Evolutionary conservation across 2,888 invertebrate genomes (phyloP).

Genomic region (Clistopyga incitator): DNA sequence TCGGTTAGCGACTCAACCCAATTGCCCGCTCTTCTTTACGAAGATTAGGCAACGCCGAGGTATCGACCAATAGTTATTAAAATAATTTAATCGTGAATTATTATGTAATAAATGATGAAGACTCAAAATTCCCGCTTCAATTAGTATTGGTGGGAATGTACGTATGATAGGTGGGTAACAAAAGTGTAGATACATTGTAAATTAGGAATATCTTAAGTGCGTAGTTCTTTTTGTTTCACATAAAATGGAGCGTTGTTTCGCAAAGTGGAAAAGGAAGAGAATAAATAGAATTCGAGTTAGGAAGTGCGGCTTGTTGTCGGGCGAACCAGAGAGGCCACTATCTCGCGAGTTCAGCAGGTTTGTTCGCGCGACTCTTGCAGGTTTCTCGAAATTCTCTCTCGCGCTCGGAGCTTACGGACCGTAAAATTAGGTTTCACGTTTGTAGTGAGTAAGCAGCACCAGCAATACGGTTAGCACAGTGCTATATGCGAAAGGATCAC

Average conservation of each 20-base stretch:
- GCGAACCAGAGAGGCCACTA: conserved; percentile 47
- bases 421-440: conserved; percentile 74
- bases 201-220: conserved; percentile 28
- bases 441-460: conserved; percentile 60
- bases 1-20: too few relatives aligned
- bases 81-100: too few relatives aligned
- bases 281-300: conserved; percentile 51
- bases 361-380: conserved; percentile 59
- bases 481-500: conserved; percentile 50
- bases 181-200: background rate
- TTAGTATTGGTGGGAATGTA: background rate
- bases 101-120: too few relatives aligned
- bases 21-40: too few relatives aligned
- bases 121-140: background rate
- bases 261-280: conserved; percentile 35
- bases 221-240: conserved; percentile 30
- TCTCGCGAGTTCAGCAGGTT: conserved; percentile 70
- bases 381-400: conserved; percentile 54
- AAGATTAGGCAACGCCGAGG: too few relatives aligned
- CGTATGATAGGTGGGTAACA: background rate
- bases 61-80: too few relatives aligned
- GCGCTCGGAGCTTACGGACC: conserved; percentile 71
- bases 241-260: conserved; percentile 54
- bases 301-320: conserved; percentile 48
- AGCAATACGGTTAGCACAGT: conserved; percentile 18